Percentiles rank a stretch among this genome's conserved stretches.
Evolutionary conservation across 2,113 vertebrate species (phyloP).

Genomic region (Sphaerodactylus townsendi): DNA sequence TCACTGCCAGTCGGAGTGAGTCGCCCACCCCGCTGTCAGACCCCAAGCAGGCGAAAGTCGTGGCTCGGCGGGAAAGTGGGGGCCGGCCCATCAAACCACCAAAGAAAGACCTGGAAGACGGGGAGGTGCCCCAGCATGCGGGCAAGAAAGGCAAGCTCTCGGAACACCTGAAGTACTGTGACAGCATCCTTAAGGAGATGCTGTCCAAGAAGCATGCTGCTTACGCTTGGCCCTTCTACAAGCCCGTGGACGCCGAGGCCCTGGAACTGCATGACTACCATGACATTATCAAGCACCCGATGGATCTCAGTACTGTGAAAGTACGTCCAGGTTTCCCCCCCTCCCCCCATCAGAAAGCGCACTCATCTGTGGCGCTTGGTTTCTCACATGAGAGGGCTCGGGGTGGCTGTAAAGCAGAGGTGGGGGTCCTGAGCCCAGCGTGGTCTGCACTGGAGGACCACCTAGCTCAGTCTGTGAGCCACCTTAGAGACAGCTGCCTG

Average conservation of each 20-base stretch:
- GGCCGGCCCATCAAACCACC: slow-evolving; percentile 86
- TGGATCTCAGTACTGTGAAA: slow-evolving; percentile 97
- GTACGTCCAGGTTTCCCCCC: slow-evolving; percentile 69
- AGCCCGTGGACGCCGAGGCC: slow-evolving; percentile 91
- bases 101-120: slow-evolving; percentile 81
- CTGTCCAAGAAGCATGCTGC: slow-evolving; percentile 90
- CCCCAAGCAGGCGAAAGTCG: slow-evolving; percentile 83
- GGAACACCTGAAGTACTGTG: slow-evolving; percentile 88
- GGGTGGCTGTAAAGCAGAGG: no score
- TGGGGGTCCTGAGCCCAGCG: no score
- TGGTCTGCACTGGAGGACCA: no score
- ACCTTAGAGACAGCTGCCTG: no score
- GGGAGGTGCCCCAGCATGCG: slow-evolving; percentile 73
- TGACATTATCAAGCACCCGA: slow-evolving; percentile 96
- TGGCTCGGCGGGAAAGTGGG: slow-evolving; percentile 78
- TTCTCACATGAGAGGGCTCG: no score
- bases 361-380: no score
- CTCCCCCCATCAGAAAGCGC: slow-evolving; percentile 10
- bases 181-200: slow-evolving; percentile 91
- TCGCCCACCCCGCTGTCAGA: slow-evolving; percentile 76
- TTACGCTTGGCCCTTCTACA: slow-evolving; percentile 97
- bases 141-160: slow-evolving; percentile 79
- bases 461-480: no score
- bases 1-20: slow-evolving; percentile 80
- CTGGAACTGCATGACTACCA: slow-evolving; percentile 95